These are phyloP conservation scores for Spermophilus dauricus DNA, from an alignment of 2,113 vertebrate genomes.

Conservation along the genomic window DNA sequence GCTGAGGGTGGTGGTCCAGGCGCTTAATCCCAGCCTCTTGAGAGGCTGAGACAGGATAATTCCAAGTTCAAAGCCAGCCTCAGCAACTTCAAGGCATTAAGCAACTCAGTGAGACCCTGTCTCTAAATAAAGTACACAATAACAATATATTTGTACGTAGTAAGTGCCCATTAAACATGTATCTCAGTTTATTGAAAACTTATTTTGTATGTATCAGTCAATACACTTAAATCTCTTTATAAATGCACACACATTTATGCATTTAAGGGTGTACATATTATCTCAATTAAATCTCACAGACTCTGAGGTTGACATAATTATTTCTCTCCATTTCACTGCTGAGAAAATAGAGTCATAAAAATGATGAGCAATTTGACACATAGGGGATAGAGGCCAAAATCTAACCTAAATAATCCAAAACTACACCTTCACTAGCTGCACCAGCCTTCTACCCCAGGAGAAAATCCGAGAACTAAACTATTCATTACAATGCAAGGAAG, in stretches of 20 bases:
- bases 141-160: not conserved
- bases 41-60: too few species aligned
- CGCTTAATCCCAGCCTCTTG: too few species aligned
- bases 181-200: not conserved
- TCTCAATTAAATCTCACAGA: not conserved
- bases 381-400: not conserved
- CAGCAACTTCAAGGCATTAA: too few species aligned
- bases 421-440: not conserved
- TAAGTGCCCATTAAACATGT: not conserved
- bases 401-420: not conserved
- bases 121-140: not conserved
- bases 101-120: too few species aligned
- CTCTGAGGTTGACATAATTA: not conserved
- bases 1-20: too few species aligned
- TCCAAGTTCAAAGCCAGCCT: too few species aligned
- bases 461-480: not conserved
- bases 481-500: not conserved
- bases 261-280: rapidly evolving
- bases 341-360: not conserved
- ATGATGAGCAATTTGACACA: not conserved
- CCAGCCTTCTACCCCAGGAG: not conserved
- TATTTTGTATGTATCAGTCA: not conserved
- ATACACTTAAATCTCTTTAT: not conserved
- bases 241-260: not conserved
- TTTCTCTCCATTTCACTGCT: not conserved